Evolutionary conservation across 1,140 invertebrate species (phyloP), one percentile per base, ranked within the genome.

Genomic region (Drosophila baimaii): DNA sequence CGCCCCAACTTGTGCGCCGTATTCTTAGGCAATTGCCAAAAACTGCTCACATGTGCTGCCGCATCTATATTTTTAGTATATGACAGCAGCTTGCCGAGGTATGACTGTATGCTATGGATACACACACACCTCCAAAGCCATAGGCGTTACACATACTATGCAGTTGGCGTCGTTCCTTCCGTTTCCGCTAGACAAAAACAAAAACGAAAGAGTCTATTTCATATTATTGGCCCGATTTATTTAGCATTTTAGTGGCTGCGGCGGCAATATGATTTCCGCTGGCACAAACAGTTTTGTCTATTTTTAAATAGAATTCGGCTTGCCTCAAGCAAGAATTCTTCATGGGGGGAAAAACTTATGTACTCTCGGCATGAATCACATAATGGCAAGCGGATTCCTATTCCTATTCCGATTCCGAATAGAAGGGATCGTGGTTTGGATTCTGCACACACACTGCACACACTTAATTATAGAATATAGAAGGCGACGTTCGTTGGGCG

Each of bases 241-340:
- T 64, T 69, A 77, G 70, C 37, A 47, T 81, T 62, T 51, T 72
- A 56, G 75, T 85, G 65, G 52, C 62, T 51, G 69, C 69, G 41
- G 70, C 70, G 44, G 58, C 72, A 73, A 84, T 85, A 81, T 84
- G 81, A 85, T 81, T 85, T 84, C 73, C 81, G 81, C 76, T 81
- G 73, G 63, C 63, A 58, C 63, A 58, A 71, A 71, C 65, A 27
- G 51, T 56, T 56, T 75, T 75, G 49, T 69, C 82, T 86, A 86
- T 86, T 86, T 86, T 79, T 86, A 86, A 88, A 88, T 75, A 70
- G 82, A 79, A 81, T 81, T 81, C 59, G 77, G 69, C 74, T 77
- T 77, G 58, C 63, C 52, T 73, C 77, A 65, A 57, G 49, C 66
- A 69, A 55, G 64, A 37, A 70, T 56, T 66, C 41, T 54, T 63